phyloP scores from a whole-genome alignment of 2,113 vertebrate species.

The Scomber scombrus region DNA sequence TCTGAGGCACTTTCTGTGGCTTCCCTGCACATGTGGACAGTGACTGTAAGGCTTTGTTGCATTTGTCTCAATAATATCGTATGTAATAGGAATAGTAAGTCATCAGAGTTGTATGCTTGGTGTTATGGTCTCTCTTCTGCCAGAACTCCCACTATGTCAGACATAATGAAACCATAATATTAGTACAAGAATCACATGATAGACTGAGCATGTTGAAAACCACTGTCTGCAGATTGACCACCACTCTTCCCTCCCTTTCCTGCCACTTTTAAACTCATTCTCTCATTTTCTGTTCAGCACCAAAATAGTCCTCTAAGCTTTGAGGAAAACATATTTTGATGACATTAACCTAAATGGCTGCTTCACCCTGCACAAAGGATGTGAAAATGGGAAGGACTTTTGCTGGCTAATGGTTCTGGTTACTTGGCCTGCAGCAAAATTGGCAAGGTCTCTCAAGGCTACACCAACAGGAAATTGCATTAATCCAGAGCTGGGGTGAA shows the following conservation, averaged over 20 bases:
- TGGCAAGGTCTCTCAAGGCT: conserved; percentile 75
- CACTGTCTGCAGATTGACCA: conserved; percentile 73
- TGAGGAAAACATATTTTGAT: conserved; percentile 62
- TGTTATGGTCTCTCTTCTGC: conserved; percentile 31
- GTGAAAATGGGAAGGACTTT: conserved; percentile 51
- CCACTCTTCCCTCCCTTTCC: conserved; percentile 63
- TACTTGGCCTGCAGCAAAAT: conserved; percentile 69
- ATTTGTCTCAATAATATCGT: conserved; percentile 36
- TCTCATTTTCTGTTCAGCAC: conserved; percentile 36
- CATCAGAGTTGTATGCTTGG: conserved; percentile 29
- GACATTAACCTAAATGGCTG: conserved; percentile 55
- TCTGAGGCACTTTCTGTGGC: conserved; percentile 61
- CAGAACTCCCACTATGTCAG: conserved; percentile 70
- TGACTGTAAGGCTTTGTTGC: conserved; percentile 44
- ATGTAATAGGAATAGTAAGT: background rate
- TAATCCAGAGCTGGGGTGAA: conserved; percentile 79
- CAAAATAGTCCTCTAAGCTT: conserved; percentile 49
- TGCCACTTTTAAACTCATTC: conserved; percentile 63
- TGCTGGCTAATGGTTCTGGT: conserved; percentile 58
- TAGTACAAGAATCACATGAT: conserved; percentile 72
- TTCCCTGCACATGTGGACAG: conserved; percentile 38
- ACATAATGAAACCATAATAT: conserved; percentile 76
- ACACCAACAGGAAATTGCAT: conserved; percentile 84
- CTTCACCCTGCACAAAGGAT: conserved; percentile 41
- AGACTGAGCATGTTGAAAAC: conserved; percentile 63